Evolutionary conservation across 2,797 vertebrate genomes (phyloP), one percentile per base, ranked within the genome.

Genomic region (Lycodopsis pacificus): DNA sequence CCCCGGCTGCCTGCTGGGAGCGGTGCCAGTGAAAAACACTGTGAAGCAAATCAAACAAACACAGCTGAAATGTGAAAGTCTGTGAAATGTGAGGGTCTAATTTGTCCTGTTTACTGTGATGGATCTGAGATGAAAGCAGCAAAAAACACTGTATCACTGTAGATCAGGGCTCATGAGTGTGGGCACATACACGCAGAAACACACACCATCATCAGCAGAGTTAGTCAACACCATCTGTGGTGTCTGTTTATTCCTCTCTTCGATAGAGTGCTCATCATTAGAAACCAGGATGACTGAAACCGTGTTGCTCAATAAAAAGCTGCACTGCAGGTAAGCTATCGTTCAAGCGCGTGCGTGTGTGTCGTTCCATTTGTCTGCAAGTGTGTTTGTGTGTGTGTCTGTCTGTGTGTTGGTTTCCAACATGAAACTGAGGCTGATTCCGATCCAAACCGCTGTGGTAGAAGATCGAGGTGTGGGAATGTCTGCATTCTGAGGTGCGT

Each of bases 51-150:
- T 80, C 70, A 83, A 81, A 76, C 12, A 81, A 79, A 79, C 4
- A 1, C 79, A 66, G 61, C 73, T 62, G 49, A 84, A 86, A 82
- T 72, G 62, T 77, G 75, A 70, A 76, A 42, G 67, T 71, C 70
- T 85, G 36, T 65, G 74, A 74, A 77, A 82, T 81, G 62, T 80
- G 80, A 81, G 82, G 67, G 62, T 78, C 68, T 74, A 73, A 90
- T 84, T 85, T 84, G 64, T 83, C 69, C 76, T 65, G 32, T 85
- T 85, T 88, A 76, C 65, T 46, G 54, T 58, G 59, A 75, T 59
- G 38, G 66, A 14, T 74, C 71, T 73, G 73, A 34, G 65, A 81
- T 77, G 77, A 83, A 79, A 85, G 80, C 65, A 42, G n/a, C 44
- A 65, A 44, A 66, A 64, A 71, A 61, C 71, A 81, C 58, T 42